Conservation (phyloP, 2,888 invertebrate genomes). For the Calameuta pallipes region DNA sequence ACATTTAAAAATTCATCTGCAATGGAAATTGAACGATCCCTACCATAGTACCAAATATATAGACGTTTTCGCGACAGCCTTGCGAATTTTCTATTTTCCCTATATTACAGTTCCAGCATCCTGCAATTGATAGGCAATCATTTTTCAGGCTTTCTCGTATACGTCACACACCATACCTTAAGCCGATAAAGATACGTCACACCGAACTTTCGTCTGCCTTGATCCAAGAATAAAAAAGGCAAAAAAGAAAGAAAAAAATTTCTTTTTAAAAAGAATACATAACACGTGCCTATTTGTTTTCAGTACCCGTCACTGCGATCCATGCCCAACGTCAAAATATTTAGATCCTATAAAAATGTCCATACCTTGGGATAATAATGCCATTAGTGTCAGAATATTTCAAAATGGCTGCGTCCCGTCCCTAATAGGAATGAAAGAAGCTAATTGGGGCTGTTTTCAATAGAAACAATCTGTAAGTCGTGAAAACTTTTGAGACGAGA, state of each 20-base stretch:
- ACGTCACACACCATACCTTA: background rate
- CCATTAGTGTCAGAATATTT: background rate
- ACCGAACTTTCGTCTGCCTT: background rate
- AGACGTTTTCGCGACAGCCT: background rate
- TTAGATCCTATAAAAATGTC: background rate
- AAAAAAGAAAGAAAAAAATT: no score
- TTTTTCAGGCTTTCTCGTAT: background rate
- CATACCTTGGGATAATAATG: background rate
- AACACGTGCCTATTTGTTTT: background rate
- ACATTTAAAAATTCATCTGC: background rate
- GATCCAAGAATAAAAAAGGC: background rate
- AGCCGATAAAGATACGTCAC: background rate
- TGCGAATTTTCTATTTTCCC: background rate
- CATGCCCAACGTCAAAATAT: background rate
- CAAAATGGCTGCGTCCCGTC: background rate
- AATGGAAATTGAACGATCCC: background rate
- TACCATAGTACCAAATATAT: no score
- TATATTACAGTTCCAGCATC: background rate
- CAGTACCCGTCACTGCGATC: background rate
- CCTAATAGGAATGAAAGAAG: background rate
- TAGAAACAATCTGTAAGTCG: background rate
- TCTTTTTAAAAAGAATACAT: background rate
- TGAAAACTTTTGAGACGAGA: background rate
- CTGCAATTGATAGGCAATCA: background rate
- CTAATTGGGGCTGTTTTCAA: background rate